Conservation (phyloP, 2,888 invertebrate genomes). For the Pristionchus fissidentatus region DNA sequence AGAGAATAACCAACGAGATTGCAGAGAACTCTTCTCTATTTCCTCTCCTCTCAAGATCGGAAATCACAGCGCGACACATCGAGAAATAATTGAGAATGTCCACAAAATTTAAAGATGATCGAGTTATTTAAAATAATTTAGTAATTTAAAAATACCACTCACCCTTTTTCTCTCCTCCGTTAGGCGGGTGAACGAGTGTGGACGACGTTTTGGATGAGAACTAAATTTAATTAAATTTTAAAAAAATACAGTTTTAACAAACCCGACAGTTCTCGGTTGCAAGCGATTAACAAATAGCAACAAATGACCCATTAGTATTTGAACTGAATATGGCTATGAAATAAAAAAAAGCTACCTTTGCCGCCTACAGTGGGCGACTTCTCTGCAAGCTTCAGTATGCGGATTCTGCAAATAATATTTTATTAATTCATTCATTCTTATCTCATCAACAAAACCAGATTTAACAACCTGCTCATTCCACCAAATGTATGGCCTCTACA, state of each 20-base stretch:
- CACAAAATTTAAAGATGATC: neutral
- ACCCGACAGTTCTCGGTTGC: no score
- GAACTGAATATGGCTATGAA: neutral
- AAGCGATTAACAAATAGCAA: no score
- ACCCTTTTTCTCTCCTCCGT: constrained; percentile 37
- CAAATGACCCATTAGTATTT: no score
- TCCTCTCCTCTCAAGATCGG: no score
- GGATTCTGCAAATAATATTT: constrained; percentile 11
- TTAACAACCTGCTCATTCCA: no score
- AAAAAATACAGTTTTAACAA: neutral
- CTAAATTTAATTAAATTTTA: neutral
- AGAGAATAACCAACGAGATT: no score
- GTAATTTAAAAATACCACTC: neutral
- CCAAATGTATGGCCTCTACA: no score
- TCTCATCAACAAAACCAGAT: no score
- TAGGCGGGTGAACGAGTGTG: constrained; percentile 22
- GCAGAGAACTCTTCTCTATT: no score
- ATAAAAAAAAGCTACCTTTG: neutral
- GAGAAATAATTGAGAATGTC: no score
- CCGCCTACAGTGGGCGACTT: constrained; percentile 28
- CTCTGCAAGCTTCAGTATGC: neutral
- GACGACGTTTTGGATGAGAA: constrained; percentile 29
- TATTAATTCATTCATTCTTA: neutral
- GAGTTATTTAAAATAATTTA: neutral
- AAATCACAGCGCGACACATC: no score